Evolutionary conservation across 2,113 vertebrate species (phyloP), one percentile per base, ranked within the genome.

Genomic region (Alces alces): DNA sequence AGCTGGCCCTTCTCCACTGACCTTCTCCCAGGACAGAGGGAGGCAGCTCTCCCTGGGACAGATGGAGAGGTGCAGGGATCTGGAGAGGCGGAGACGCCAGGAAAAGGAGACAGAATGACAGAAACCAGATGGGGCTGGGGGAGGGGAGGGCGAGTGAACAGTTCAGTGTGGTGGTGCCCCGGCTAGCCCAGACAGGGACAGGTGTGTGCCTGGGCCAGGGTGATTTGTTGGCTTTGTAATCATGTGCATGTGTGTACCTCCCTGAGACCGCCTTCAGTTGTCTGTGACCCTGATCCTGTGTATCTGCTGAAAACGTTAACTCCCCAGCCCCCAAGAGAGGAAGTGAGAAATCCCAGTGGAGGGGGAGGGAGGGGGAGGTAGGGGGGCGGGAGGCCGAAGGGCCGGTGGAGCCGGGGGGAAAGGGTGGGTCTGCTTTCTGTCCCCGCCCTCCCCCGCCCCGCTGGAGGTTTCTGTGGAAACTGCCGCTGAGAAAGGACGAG

Each of bases 401-500:
- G 36, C 88, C 39, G 39, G 33, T 30, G 1, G 39, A 70, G 21
- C 73, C 10, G 50, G 55, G 54, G 58, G 86, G 70, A 73, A 92
- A 95, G 83, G 80, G 96, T 93, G 92, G 93, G 87, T 73, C 92
- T 52, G 64, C 60, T 76, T 83, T 79, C 64, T 30, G 70, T 90
- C 87, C 57, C 89, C 50, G 55, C 97, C 96, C 52, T 86, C 60
- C 80, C 82, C 52, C 50, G 14, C 73, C 61, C 84, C 6, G 12
- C 94, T 45, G 91, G 95, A 98, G 97, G 97, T 94, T 98, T 98
- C 97, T 96, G 93, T 97, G 97, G 95, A 97, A 96, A 97, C 97
- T 96, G 97, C 97, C 96, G 97, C 94, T 87, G 95, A 95, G 83
- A 93, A 96, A 98, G 97, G 98, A 98, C 97, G 50, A 90, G 86